Base-by-base conservation (phyloP, 2,113 vertebrate genomes). In the Scalopus aquaticus region DNA sequence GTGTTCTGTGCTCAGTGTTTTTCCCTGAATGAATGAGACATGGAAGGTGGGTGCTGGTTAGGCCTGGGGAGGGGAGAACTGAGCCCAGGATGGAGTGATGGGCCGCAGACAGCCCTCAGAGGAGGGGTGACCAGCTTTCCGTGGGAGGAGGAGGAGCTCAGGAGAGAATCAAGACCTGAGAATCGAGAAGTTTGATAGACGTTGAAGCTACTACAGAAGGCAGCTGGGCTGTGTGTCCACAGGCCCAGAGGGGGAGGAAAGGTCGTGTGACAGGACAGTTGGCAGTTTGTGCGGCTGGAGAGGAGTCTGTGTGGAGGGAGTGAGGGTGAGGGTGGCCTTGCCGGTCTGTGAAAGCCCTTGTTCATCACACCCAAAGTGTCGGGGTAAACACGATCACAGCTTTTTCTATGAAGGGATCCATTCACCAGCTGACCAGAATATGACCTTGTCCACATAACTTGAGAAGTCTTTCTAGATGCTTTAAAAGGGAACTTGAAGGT, bases 281-380 rank as follows among this genome's bases (percentile, higher is more conserved):
- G 24, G 37, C 7, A 39, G 3, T 62, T 30, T 16, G 9, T 0
- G 0, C 37, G 51, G 19, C n/a, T 13, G 2, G 22, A 37, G 11
- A 22, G 17, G 35, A 12, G 8, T 39, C 6, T 0, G 3, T 30
- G 0, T 2, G 1, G 30, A 90, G 15, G 16, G 13, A 32, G 24
- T 56, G 54, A 56, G 42, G 37, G 37, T 6, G 28, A 56, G 37
- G 84, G 35, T 4, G 28, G 6, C 8, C 1, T 49, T 13, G 6
- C 37, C 16, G 9, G 51, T 11, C 37, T 32, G 7, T n/a, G 10
- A 5, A 49, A 46, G 30, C 19, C 32, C 80, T 6, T 39, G 37
- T 17, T 26, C 22, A 20, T 64, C 88, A 39, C 3, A 19, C 12
- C 22, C 65, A 22, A 4, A 73, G 42, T 20, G 35, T n/a, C 30